These are phyloP conservation scores for Ophion ellenae DNA, from an alignment of 2,888 invertebrate species.

Conservation along the genomic window DNA sequence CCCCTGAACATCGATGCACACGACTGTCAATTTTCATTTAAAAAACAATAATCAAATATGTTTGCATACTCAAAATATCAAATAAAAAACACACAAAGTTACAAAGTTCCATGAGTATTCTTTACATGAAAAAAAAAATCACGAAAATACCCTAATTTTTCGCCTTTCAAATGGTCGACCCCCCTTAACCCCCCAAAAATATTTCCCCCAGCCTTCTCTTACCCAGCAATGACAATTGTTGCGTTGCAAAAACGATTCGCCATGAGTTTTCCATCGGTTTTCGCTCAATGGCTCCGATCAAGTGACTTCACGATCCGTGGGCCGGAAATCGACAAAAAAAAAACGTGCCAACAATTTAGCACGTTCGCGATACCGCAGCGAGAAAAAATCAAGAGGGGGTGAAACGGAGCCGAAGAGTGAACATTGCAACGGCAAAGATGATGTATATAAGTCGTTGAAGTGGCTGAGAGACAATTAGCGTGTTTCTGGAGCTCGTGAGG, in stretches of 20 bases:
- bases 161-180: no score
- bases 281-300: not conserved
- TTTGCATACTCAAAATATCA: no score
- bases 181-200: no score
- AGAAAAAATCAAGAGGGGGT: not conserved
- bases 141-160: no score
- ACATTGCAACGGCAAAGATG: not conserved
- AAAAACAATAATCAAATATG: no score
- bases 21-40: no score
- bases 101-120: no score
- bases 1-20: no score
- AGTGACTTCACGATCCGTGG: not conserved
- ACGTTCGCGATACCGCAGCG: not conserved
- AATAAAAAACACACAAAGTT: no score
- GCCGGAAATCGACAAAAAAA: not conserved
- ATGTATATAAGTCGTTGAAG: conserved; percentile 16
- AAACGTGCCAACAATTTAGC: not conserved
- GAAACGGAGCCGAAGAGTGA: not conserved
- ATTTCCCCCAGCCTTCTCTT: no score
- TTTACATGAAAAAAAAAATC: no score
- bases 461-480: conserved; percentile 23
- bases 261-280: not conserved
- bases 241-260: not conserved
- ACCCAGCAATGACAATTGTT: not conserved
- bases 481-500: conserved; percentile 13